Base-by-base conservation (phyloP, 2,888 invertebrate genomes). In the Ectropis crepuscularia region DNA sequence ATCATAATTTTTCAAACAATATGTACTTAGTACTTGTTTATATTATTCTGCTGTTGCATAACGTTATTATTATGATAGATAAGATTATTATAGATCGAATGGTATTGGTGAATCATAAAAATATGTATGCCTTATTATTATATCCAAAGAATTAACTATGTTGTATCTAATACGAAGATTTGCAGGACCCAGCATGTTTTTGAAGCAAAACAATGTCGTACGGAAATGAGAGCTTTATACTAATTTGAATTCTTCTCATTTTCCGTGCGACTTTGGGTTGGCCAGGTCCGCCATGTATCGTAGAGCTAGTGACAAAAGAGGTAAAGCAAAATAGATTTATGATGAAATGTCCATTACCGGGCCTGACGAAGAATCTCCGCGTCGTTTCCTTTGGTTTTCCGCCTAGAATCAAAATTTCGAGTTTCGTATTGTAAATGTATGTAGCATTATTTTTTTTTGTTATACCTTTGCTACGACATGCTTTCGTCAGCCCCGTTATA, bases 361-460 rank as follows among this genome's bases (percentile, higher is more conserved):
- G 80, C 76, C 81, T 82, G 81, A 82, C 81, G 81, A 82, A 77
- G 81, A 77, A 75, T 82, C 81, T 70, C 81, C 81, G 77, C 81
- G 79, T 78, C 81, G 81, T 75, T 75, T 75, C 81, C 81, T 81
- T 81, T 81, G 80, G 81, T 79, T 82, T 74, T 82, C 81, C 75
- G 81, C 81, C 81, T 82, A 82, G 81, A 82, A 82, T 80, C 74
- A 82, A 76, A 82, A 82, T 74, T 67, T 77, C 77, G 76, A 77
- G 79, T 77, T 77, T 74, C 77, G 70, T 75, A 74, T 70, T 72
- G 70, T 73, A 72, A 61, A 64, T 68, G 51, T 80, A 74, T 47
- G 71, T 80, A 74, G 60, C 64, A 60, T 60, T 73, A 72, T 69
- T 67, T 28, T 28, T 28, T 73, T 39, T 70, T 71, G 70, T 73